phyloP scores from a whole-genome alignment of 2,888 invertebrate genomes.

The Stratiomys singularior region DNA sequence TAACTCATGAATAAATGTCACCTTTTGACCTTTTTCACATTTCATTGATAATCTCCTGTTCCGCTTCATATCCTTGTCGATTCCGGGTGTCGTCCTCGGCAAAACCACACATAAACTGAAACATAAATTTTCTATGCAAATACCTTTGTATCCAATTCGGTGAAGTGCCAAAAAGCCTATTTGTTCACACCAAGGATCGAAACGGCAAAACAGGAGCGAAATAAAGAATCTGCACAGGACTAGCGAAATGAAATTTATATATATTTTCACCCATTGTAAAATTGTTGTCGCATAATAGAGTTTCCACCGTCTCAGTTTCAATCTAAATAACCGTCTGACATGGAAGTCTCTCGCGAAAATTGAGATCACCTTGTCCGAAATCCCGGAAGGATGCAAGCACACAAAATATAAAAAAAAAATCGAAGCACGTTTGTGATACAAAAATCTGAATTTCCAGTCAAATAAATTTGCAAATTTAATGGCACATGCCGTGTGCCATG shows the following conservation, averaged over 20 bases:
- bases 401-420: too few relatives aligned
- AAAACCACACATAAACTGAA: neutral
- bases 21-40: neutral
- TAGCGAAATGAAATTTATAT: neutral
- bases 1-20: neutral
- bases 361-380: too few relatives aligned
- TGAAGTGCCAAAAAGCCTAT: constrained; percentile 8
- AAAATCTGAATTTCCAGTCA: constrained; percentile 4
- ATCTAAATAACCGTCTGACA: neutral
- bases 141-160: neutral
- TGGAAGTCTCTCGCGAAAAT: neutral
- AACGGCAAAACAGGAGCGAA: too few relatives aligned
- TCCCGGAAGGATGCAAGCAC: too few relatives aligned
- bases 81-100: too few relatives aligned
- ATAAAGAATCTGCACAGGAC: too few relatives aligned
- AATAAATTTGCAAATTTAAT: constrained; percentile 20
- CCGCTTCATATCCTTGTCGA: neutral
- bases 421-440: neutral
- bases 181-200: neutral
- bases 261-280: neutral
- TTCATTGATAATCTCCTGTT: neutral
- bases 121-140: neutral
- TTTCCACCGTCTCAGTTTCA: neutral
- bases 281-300: neutral
- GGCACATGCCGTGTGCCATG: neutral